Base-by-base conservation (phyloP, 2,113 vertebrate species). In the Malaclemys terrapin region DNA sequence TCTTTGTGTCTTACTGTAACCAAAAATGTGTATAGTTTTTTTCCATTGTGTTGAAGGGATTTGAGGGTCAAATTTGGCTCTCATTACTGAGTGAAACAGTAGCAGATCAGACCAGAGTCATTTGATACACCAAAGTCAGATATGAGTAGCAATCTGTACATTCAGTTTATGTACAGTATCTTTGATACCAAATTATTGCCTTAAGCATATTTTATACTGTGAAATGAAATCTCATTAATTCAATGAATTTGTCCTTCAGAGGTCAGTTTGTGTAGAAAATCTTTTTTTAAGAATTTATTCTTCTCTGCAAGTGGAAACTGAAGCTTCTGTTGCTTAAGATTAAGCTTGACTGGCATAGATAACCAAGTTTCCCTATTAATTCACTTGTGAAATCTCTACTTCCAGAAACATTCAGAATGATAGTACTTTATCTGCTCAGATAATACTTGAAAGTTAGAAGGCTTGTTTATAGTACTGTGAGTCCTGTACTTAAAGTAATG, bases 401-500 rank as follows among this genome's bases (percentile, higher is more conserved):
- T 84, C 62, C 80, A 85, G 89, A 84, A 82, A 80, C 24, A 38
- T 62, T 81, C 76, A 52, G 56, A 54, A 86, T 86, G 78, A 80
- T 86, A 52, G 50, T 81, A 47, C 38, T 57, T 91, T 91, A 91
- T 86, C 59, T 81, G 50, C 42, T 35, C 53, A 91, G 84, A 91
- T 91, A 91, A 91, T 91, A 80, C 22, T 81, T 57, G 78, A 56
- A 85, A 86, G 84, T 81, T 80, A 82, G 57, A 88, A 69, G 83
- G 76, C 20, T 54, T 54, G 24, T 52, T 91, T 85, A 69, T 78
- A 91, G 76, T 69, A 80, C 47, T 69, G 82, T 69, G 29, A 62
- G 56, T 59, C 27, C 59, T 50, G 31, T 24, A 29, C 76, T 91
- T 85, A 54, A 80, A 91, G 42, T 80, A 80, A n/a, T 47, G 31